Base-by-base conservation (phyloP, 2,113 vertebrate species). In the Corvus cornix region DNA sequence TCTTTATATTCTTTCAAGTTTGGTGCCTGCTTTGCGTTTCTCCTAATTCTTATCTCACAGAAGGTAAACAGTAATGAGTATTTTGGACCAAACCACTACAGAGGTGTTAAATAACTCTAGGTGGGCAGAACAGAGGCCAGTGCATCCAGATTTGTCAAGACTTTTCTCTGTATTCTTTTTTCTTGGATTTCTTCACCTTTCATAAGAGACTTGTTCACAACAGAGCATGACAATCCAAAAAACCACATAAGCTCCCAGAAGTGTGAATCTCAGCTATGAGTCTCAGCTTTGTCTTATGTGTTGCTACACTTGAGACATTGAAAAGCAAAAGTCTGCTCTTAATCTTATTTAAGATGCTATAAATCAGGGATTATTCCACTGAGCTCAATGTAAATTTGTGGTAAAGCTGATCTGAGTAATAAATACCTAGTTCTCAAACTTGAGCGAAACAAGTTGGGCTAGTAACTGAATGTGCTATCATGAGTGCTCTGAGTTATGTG, bases 191-290 rank as follows among this genome's bases (percentile, higher is more conserved):
- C 31, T 41, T 83, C 60, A 43, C 26, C 19, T 78, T 82, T 89
- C 48, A 51, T 63, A 82, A 43, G 35, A 82, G 58, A 24, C 23
- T 85, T 44, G 48, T n/a, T 95, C 33, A 51, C 35, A 90, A 35
- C 9, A 30, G 15, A 93, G 5, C 19, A 39, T 43, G 27, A 33
- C 48, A 76, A 70, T 51, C 56, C 33, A 63, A 88, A 72, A 92
- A 87, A 74, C 2, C 0, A 0, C 0, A 1, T 30, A 58, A 53
- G 8, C 20, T 59, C 31, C 33, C 19, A 11, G 19, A 46, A 79
- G 19, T 20, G 35, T 75, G 69, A 84, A 51, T 55, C 58, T 91
- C 30, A 75, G 31, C 30, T 41, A 44, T 1, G 0, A 75, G 48
- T 24, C 23, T 74, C 52, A 63, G 69, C 18, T 83, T 86, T 53